phyloP scores from a whole-genome alignment of 2,888 invertebrate species.

The Melieria picta region DNA sequence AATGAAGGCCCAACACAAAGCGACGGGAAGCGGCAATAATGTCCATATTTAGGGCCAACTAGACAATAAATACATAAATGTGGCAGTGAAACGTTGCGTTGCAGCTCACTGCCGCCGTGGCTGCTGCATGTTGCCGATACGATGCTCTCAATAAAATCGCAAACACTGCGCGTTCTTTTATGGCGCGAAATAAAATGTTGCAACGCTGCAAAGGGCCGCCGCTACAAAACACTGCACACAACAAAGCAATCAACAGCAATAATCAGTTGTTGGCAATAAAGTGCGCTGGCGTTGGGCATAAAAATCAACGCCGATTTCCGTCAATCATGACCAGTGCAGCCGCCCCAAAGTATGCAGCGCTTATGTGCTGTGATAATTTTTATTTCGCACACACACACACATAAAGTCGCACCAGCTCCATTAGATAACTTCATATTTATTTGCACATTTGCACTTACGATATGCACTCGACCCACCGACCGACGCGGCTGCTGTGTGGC shows the following conservation, averaged over 20 bases:
- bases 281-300: background rate
- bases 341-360: background rate
- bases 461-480: conserved; percentile 5
- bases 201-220: no score
- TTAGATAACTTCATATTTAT: conserved; percentile 41
- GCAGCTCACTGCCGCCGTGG: no score
- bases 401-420: background rate
- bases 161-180: no score
- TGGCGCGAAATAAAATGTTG: no score
- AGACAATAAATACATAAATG: no score
- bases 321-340: no score
- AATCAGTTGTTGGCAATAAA: conserved; percentile 48
- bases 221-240: conserved; percentile 46
- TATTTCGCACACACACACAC: conserved; percentile 29
- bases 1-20: no score
- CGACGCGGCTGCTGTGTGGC: conserved; percentile 15
- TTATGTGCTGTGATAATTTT: conserved; percentile 36
- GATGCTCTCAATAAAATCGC: no score
- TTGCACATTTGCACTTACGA: conserved; percentile 34
- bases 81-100: no score
- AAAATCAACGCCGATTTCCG: background rate
- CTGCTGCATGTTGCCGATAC: no score
- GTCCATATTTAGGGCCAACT: no score
- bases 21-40: no score
- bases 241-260: conserved; percentile 53